Conservation (phyloP, 2,797 vertebrate genomes). For the Calcarius lapponicus region DNA sequence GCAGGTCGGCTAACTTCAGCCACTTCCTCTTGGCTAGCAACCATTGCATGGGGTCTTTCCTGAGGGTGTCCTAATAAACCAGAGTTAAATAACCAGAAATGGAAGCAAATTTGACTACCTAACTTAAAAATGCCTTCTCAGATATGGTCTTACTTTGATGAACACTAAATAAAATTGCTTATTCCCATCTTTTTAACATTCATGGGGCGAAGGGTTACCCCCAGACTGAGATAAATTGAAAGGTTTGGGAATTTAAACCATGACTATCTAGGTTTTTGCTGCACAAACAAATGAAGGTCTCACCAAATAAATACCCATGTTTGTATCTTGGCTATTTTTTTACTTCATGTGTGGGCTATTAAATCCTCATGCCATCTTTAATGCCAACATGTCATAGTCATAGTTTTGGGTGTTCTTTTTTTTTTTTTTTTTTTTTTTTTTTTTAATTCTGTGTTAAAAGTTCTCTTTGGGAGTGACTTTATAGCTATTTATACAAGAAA, state of each 20-base stretch:
- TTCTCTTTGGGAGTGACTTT: background rate
- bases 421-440: background rate
- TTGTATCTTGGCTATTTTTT: background rate
- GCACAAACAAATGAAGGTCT: background rate
- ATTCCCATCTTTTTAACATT: background rate
- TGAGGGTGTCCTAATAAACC: background rate
- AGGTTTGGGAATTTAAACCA: background rate
- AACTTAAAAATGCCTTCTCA: background rate
- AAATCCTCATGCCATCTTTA: background rate
- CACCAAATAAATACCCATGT: background rate
- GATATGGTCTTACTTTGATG: background rate
- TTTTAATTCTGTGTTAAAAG: background rate
- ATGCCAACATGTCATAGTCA: background rate
- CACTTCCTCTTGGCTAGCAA: background rate
- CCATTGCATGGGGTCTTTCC: background rate
- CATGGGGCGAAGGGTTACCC: accelerated
- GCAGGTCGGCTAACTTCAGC: background rate
- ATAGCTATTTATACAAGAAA: background rate
- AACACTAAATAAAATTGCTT: accelerated
- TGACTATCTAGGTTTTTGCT: background rate
- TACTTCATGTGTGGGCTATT: background rate
- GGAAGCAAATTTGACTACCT: background rate
- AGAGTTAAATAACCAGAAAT: background rate
- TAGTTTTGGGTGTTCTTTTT: background rate
- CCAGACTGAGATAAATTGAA: background rate